Percentiles rank a stretch among this genome's conserved stretches.
These are phyloP conservation scores for Orthonyx spaldingii DNA, from an alignment of 2,113 vertebrate species.

Conservation along the genomic window DNA sequence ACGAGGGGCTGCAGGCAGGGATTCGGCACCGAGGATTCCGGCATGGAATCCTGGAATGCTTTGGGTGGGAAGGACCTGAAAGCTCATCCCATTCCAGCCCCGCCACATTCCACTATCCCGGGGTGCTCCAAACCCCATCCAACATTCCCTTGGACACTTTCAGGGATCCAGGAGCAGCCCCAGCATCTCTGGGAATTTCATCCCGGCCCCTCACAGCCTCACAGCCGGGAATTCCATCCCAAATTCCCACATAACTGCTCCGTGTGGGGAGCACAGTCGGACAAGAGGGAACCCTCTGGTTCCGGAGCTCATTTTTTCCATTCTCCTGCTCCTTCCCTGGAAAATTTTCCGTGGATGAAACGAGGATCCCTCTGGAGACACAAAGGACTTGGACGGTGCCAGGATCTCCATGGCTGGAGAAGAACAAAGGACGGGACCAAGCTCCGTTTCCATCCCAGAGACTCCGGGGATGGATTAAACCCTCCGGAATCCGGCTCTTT, in stretches of 20 bases:
- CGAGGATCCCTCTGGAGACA: neutral
- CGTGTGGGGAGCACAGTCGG: accelerated
- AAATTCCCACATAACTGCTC: accelerated
- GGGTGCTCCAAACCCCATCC: neutral
- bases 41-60: neutral
- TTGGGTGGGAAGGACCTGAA: neutral
- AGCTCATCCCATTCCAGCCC: neutral
- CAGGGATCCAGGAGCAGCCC: neutral
- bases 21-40: accelerated
- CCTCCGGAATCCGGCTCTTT: neutral
- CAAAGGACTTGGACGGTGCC: neutral
- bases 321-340: neutral
- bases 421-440: accelerated
- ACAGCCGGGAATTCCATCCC: neutral
- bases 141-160: neutral
- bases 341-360: neutral
- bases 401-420: neutral
- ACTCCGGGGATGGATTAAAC: neutral
- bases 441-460: neutral
- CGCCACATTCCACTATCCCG: accelerated
- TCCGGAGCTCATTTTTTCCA: accelerated
- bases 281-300: neutral
- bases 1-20: neutral
- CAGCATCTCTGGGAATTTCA: neutral
- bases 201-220: neutral